phyloP scores from a whole-genome alignment of 2,888 invertebrate species.

The Calliphora vomitoria region DNA sequence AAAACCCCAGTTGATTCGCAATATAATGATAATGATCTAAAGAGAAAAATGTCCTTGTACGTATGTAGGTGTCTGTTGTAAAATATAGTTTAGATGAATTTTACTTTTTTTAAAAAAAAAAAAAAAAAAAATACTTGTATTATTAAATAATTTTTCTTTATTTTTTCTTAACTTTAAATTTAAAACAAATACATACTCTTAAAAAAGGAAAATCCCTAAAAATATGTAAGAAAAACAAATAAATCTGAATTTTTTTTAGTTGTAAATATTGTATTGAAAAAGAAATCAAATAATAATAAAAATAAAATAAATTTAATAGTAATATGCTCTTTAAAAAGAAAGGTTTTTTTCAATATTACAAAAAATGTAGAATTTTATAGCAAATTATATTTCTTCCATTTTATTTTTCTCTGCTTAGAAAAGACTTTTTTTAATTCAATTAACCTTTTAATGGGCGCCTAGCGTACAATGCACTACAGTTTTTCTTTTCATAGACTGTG shows the following conservation, averaged over 20 bases:
- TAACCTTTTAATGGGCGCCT: conserved; percentile 61
- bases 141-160: conserved; percentile 26
- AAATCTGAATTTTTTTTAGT: conserved; percentile 37
- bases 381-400: background rate
- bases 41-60: conserved; percentile 25
- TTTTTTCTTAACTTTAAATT: conserved; percentile 26
- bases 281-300: background rate
- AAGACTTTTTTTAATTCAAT: conserved; percentile 59
- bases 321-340: conserved; percentile 48
- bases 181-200: conserved; percentile 10
- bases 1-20: background rate
- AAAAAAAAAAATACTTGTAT: conserved; percentile 43
- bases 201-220: conserved; percentile 10
- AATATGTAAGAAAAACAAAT: conserved; percentile 33
- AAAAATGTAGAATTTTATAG: background rate
- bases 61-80: conserved; percentile 57
- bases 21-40: background rate
- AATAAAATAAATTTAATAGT: conserved; percentile 52
- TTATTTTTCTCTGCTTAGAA: background rate
- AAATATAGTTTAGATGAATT: conserved; percentile 69
- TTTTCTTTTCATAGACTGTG: conserved; percentile 44
- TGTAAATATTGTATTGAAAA: conserved; percentile 61
- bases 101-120: conserved; percentile 63
- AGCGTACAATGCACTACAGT: conserved; percentile 45
- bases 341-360: background rate